Percentiles rank a stretch among this genome's conserved stretches.
phyloP scores from a whole-genome alignment of 2,113 vertebrate genomes.

The Empidonax traillii region DNA sequence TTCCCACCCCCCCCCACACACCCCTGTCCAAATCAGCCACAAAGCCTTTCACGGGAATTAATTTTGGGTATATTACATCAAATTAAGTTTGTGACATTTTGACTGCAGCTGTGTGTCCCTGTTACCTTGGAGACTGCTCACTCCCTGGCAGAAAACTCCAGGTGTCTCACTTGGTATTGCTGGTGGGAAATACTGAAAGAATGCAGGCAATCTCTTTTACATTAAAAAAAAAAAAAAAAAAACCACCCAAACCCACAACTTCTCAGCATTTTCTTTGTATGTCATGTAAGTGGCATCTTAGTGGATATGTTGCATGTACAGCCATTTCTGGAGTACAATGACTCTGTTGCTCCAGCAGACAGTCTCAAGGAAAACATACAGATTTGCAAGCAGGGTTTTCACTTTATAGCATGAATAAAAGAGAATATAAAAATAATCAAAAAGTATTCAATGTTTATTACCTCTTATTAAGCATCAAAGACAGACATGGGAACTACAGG shows the following conservation, averaged over 20 bases:
- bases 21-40: background rate
- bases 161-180: background rate
- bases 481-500: background rate
- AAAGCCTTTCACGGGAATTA: background rate
- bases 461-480: background rate
- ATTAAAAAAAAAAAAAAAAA: background rate
- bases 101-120: background rate
- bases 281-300: background rate
- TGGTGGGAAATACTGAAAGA: background rate
- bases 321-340: background rate
- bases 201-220: background rate
- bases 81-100: background rate
- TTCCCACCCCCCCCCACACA: rapidly evolving
- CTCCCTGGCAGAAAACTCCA: background rate
- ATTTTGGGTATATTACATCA: background rate
- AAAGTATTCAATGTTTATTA: background rate
- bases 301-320: background rate
- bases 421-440: background rate
- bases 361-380: background rate
- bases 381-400: background rate
- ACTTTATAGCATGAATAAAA: background rate
- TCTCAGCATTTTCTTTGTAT: background rate
- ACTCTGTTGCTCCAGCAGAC: background rate
- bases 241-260: background rate
- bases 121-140: background rate